A percentile compares a stretch with the other conserved stretches of the same genome.
These are phyloP conservation scores for Galerucella pusilla DNA, from an alignment of 2,888 invertebrate genomes.

Conservation along the genomic window DNA sequence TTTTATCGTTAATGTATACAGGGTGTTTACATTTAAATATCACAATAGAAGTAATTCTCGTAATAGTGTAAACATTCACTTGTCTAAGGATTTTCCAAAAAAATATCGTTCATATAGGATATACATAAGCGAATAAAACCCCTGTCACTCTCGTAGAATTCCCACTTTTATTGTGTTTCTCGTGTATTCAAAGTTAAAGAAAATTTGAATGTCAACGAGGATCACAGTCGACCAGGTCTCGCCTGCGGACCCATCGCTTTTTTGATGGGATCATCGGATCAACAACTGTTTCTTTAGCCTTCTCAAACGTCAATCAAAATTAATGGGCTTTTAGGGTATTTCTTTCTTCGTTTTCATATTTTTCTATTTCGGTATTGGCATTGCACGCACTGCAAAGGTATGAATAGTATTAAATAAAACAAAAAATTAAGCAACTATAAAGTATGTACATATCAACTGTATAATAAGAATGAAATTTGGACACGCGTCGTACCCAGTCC, in stretches of 20 bases:
- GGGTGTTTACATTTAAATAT: too few relatives aligned
- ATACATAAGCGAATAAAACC: slow-evolving; percentile 36
- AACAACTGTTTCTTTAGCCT: slow-evolving; percentile 57
- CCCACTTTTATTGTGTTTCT: slow-evolving; percentile 59
- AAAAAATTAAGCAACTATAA: too few relatives aligned
- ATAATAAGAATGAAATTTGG: too few relatives aligned
- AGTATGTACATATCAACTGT: too few relatives aligned
- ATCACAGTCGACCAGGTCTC: slow-evolving; percentile 61
- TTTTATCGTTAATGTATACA: too few relatives aligned
- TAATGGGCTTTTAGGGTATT: background rate
- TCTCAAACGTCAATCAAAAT: slow-evolving; percentile 54
- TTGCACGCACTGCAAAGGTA: slow-evolving; percentile 3
- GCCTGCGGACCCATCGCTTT: slow-evolving; percentile 26
- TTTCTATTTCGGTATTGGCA: background rate
- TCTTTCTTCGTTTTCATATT: slow-evolving; percentile 6
- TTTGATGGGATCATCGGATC: slow-evolving; percentile 54
- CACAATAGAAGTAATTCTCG: too few relatives aligned
- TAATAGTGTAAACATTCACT: too few relatives aligned
- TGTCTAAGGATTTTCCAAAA: too few relatives aligned
- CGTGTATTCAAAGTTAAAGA: slow-evolving; percentile 62
- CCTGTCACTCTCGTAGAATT: slow-evolving; percentile 57
- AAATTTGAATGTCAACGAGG: slow-evolving; percentile 67
- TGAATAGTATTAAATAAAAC: background rate
- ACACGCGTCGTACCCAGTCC: too few relatives aligned
- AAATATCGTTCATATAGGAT: too few relatives aligned